Percentiles rank a stretch among this genome's conserved stretches.
phyloP scores from a whole-genome alignment of 2,888 invertebrate genomes.

The Hirtodrosophila histrioides region DNA sequence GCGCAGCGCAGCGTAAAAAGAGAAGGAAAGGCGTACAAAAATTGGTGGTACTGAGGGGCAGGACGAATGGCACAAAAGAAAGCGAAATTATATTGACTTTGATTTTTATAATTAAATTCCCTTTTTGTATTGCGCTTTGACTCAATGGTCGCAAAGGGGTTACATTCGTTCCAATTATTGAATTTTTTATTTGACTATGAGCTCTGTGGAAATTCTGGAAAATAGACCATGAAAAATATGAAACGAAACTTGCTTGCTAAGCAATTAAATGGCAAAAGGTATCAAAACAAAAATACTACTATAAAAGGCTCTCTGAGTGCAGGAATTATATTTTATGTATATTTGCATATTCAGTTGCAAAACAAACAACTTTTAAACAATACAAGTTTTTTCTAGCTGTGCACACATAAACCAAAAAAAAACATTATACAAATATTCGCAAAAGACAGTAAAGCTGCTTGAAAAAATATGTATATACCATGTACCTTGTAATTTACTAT shows the following conservation, averaged over 20 bases:
- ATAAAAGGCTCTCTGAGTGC: no score
- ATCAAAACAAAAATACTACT: no score
- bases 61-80: constrained; percentile 54
- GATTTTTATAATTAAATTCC: constrained; percentile 69
- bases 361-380: constrained; percentile 10
- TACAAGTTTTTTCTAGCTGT: not conserved
- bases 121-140: constrained; percentile 23
- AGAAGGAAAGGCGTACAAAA: constrained; percentile 7
- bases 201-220: not conserved
- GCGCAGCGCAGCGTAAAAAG: constrained; percentile 42
- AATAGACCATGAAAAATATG: not conserved
- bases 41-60: not conserved
- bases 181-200: constrained; percentile 10
- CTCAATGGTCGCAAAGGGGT: constrained; percentile 10
- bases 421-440: not conserved
- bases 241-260: not conserved
- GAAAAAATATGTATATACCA: not conserved
- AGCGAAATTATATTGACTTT: constrained; percentile 77
- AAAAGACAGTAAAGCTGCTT: not conserved
- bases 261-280: no score
- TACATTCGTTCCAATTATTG: constrained; percentile 1
- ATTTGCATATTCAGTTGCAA: constrained; percentile 5
- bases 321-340: not conserved
- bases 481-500: constrained; percentile 5
- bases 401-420: not conserved